Evolutionary conservation across 2,797 vertebrate genomes (phyloP).

Genomic region (Chaunax sp.): DNA sequence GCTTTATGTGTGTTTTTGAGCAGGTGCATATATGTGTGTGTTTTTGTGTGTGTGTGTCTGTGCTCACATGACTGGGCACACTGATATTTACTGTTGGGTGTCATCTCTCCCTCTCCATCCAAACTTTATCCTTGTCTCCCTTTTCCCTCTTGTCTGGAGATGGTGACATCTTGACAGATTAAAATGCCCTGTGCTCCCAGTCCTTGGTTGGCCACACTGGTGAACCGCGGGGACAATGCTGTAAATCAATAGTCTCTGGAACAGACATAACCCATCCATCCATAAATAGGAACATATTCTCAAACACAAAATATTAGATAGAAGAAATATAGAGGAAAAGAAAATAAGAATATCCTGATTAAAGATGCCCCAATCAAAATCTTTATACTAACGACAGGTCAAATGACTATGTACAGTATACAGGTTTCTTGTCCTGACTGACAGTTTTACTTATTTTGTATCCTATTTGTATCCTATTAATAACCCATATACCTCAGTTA

Average conservation of each 20-base stretch:
- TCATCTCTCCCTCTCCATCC: conserved; percentile 57
- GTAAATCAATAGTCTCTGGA: conserved; percentile 66
- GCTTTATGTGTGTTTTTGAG: conserved; percentile 34
- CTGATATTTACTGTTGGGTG: conserved; percentile 53
- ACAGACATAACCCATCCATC: conserved; percentile 17
- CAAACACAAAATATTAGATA: background rate
- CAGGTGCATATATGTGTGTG: conserved; percentile 30
- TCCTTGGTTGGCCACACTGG: conserved; percentile 54
- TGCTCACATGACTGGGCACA: background rate
- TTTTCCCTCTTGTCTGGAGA: conserved; percentile 32
- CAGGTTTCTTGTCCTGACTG: too few species aligned
- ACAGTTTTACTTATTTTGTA: too few species aligned
- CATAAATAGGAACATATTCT: conserved; percentile 18
- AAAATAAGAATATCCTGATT: too few species aligned
- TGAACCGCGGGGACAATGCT: conserved; percentile 46
- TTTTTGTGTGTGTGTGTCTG: conserved; percentile 4
- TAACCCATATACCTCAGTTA: too few species aligned
- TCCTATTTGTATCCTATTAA: too few species aligned
- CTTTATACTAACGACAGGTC: too few species aligned
- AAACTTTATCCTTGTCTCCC: conserved; percentile 24
- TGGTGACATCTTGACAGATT: conserved; percentile 78
- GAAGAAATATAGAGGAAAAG: background rate
- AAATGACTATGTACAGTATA: too few species aligned
- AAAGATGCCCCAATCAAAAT: too few species aligned
- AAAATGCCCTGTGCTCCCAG: conserved; percentile 57